Evolutionary conservation across 2,888 invertebrate species (phyloP).

Genomic region (Schrankia costaestrigalis): DNA sequence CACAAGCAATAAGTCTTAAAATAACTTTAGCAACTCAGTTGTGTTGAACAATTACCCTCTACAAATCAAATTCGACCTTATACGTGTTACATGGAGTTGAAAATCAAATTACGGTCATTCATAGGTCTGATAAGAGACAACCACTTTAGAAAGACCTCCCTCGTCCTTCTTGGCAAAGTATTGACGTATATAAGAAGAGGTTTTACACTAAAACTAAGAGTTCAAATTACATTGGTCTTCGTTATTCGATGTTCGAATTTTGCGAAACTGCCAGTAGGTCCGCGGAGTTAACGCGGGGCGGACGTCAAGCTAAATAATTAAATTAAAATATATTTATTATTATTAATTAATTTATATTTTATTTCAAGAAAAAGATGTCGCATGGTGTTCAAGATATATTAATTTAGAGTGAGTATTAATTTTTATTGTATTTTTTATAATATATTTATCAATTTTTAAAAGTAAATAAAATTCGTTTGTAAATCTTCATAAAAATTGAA

Average conservation of each 20-base stretch:
- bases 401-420: conserved; percentile 54
- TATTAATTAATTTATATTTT: conserved; percentile 22
- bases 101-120: conserved; percentile 3
- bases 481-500: too few species aligned
- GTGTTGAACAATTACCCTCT: conserved; percentile 12
- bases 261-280: conserved; percentile 50
- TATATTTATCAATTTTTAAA: not conserved
- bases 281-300: conserved; percentile 29
- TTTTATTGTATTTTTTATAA: conserved; percentile 2
- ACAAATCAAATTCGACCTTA: conserved; percentile 13
- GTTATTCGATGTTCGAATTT: conserved; percentile 37
- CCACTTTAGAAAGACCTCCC: conserved; percentile 42
- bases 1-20: not conserved
- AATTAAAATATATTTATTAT: conserved; percentile 16
- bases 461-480: not conserved
- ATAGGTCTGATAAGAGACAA: conserved; percentile 44
- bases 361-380: conserved; percentile 29
- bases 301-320: conserved; percentile 30
- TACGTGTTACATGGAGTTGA: not conserved
- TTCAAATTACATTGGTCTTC: conserved; percentile 46
- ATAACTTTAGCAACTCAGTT: conserved; percentile 9
- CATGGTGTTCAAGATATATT: conserved; percentile 32
- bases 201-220: conserved; percentile 39
- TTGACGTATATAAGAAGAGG: conserved; percentile 42
- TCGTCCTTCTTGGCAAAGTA: conserved; percentile 32